phyloP scores from a whole-genome alignment of 2,113 vertebrate genomes.

The Corythornis cristatus region DNA sequence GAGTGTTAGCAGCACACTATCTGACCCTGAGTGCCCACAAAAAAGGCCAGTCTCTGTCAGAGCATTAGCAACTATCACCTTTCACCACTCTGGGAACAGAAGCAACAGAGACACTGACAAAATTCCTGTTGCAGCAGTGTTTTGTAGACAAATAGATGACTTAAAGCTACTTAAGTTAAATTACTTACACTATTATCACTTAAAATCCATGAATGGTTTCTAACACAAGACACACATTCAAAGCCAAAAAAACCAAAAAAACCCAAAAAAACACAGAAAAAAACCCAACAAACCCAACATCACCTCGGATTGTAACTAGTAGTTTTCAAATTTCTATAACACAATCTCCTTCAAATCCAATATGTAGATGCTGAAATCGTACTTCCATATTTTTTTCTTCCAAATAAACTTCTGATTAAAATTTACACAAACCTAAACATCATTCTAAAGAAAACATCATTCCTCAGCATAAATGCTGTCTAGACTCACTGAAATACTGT shows the following conservation, averaged over 20 bases:
- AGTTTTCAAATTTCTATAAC: background rate
- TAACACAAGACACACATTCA: background rate
- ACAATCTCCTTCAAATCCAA: background rate
- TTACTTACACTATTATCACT: background rate
- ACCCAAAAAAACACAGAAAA: background rate
- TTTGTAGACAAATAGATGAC: background rate
- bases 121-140: background rate
- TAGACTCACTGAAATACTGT: background rate
- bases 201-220: background rate
- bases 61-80: background rate
- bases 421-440: background rate
- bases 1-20: background rate
- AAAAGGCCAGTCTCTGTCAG: background rate
- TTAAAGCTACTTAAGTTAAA: background rate
- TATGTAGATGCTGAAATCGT: background rate
- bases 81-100: background rate
- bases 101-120: background rate
- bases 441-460: background rate
- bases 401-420: background rate
- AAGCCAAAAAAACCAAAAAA: background rate
- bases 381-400: background rate
- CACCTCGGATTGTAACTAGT: background rate
- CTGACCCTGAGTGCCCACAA: background rate
- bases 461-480: background rate
- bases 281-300: background rate